phyloP scores from a whole-genome alignment of 2,113 vertebrate genomes.

The Glareola pratincola region DNA sequence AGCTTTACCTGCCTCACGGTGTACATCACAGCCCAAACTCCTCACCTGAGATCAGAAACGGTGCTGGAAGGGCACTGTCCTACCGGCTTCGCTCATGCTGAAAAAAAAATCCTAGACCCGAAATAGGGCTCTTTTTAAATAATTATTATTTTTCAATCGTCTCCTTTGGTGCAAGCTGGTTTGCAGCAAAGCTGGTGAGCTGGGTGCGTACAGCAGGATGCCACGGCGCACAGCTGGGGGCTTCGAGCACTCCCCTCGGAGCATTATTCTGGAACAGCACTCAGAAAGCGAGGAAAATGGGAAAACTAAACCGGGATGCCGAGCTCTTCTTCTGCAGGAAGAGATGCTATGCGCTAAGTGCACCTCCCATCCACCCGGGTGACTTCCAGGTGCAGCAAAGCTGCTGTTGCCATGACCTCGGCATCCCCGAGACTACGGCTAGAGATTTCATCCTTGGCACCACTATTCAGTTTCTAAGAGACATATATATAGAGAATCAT shows the following conservation, averaged over 20 bases:
- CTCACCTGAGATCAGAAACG: background rate
- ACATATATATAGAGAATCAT: too few relatives aligned
- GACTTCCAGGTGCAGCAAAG: background rate
- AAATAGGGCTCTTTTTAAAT: background rate
- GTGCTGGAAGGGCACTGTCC: background rate
- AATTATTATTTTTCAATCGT: background rate
- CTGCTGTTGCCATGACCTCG: background rate
- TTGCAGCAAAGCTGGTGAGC: background rate
- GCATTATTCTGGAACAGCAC: background rate
- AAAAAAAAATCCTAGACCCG: background rate
- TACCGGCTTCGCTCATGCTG: background rate
- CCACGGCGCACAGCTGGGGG: background rate
- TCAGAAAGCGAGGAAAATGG: background rate
- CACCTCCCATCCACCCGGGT: background rate
- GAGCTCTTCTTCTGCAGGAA: background rate
- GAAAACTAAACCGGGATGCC: background rate
- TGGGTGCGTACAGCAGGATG: background rate
- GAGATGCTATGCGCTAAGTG: background rate
- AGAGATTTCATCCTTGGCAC: background rate
- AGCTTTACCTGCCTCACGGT: background rate
- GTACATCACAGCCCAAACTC: background rate
- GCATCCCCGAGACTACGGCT: background rate
- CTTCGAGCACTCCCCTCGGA: fast-evolving
- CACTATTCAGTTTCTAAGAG: too few relatives aligned
- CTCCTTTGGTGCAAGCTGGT: background rate